Percentiles rank a stretch among this genome's conserved stretches.
Evolutionary conservation across 2,797 vertebrate genomes (phyloP).

Genomic region (Chiroxiphia lanceolata): DNA sequence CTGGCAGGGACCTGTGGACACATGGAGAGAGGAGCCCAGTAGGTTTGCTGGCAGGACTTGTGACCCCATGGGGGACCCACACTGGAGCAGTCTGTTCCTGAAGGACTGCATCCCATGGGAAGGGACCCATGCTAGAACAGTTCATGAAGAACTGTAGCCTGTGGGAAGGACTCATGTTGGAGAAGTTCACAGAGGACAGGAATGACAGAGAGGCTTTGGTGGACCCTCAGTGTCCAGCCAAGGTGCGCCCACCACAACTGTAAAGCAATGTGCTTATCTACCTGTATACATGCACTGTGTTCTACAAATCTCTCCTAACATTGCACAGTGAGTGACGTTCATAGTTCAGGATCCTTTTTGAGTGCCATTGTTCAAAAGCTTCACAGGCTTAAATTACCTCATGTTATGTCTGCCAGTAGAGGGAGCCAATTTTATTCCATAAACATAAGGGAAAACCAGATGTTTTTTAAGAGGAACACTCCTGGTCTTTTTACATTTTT

Average conservation of each 20-base stretch:
- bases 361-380: background rate
- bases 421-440: background rate
- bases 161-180: background rate
- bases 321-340: background rate
- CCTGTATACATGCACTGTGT: background rate
- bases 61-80: background rate
- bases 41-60: background rate
- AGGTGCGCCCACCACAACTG: no score
- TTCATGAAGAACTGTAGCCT: background rate
- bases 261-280: background rate
- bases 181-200: background rate
- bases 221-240: background rate
- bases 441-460: background rate
- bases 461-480: background rate
- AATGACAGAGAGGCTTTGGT: background rate
- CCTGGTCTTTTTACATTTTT: background rate
- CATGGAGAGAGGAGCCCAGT: background rate
- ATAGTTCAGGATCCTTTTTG: background rate
- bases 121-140: no score
- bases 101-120: background rate
- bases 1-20: background rate
- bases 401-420: background rate
- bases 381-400: background rate
- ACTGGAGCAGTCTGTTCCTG: background rate
- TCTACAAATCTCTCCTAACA: background rate